Percentiles rank a stretch among this genome's conserved stretches.
Conservation (phyloP, 2,888 invertebrate genomes). For the Periphyllus acericola region DNA sequence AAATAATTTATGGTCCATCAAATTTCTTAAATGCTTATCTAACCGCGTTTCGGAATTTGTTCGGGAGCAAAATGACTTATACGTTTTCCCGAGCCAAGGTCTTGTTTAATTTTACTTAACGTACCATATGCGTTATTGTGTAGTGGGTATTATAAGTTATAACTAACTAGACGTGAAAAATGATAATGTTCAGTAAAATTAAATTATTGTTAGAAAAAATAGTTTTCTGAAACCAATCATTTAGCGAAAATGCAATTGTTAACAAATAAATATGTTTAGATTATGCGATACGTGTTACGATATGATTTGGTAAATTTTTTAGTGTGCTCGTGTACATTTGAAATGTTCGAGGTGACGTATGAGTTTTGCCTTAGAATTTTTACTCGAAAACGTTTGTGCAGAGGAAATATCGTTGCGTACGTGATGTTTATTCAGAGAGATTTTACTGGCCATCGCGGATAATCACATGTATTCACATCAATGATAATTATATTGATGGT, state of each 20-base stretch:
- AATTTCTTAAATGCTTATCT: background rate
- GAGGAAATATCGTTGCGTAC: background rate
- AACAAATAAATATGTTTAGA: no score
- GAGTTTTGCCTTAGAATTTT: background rate
- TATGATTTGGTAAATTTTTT: no score
- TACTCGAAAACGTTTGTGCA: background rate
- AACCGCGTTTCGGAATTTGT: background rate
- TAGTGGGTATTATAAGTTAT: no score
- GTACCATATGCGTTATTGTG: background rate
- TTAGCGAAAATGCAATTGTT: no score
- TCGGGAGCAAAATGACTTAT: background rate
- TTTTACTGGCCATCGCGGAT: background rate
- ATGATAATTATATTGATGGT: background rate
- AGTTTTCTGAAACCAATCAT: background rate
- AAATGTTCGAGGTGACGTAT: background rate
- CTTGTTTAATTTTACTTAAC: background rate
- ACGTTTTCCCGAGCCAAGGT: background rate
- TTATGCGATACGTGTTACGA: no score
- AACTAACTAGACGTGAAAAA: background rate
- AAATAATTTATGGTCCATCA: background rate
- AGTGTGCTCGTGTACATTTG: no score
- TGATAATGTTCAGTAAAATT: background rate
- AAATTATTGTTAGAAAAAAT: background rate
- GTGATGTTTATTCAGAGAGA: background rate
- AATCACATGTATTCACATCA: background rate